These are phyloP conservation scores for Portevinia maculata DNA, from an alignment of 2,888 invertebrate species.

Conservation along the genomic window DNA sequence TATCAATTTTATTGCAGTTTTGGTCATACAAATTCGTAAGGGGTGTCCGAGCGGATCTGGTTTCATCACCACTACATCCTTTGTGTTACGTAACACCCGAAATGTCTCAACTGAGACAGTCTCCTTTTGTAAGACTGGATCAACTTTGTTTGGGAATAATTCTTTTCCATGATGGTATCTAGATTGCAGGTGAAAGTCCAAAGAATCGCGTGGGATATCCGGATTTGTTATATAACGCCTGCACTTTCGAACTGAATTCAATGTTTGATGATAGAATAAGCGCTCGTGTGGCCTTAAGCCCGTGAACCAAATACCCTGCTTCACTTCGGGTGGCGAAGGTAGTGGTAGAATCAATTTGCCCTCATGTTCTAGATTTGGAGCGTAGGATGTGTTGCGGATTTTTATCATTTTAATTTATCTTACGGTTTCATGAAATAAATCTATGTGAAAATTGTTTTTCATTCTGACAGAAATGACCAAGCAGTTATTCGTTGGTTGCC, in stretches of 20 bases:
- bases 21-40: conserved; percentile 81
- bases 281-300: conserved; percentile 82
- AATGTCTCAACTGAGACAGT: conserved; percentile 87
- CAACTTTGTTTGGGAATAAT: conserved; percentile 86
- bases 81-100: conserved; percentile 87
- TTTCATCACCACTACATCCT: conserved; percentile 79
- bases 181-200: conserved; percentile 87
- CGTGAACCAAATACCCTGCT: conserved; percentile 80
- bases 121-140: conserved; percentile 87
- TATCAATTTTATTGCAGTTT: not conserved
- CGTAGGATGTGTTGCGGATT: conserved; percentile 78
- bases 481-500: not conserved
- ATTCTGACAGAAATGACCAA: not conserved
- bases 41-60: conserved; percentile 83
- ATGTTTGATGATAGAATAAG: conserved; percentile 84
- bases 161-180: conserved; percentile 88
- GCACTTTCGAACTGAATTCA: conserved; percentile 84
- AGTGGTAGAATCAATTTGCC: conserved; percentile 83
- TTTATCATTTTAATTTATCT: conserved; percentile 69
- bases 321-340: conserved; percentile 75
- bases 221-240: conserved; percentile 80
- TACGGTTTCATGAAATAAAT: not conserved
- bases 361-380: conserved; percentile 83
- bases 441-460: not conserved
- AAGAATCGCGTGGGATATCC: conserved; percentile 85